A percentile compares a stretch with the other conserved stretches of the same genome.
These are phyloP conservation scores for Eupithecia inturbata DNA, from an alignment of 2,888 invertebrate species.

Conservation along the genomic window DNA sequence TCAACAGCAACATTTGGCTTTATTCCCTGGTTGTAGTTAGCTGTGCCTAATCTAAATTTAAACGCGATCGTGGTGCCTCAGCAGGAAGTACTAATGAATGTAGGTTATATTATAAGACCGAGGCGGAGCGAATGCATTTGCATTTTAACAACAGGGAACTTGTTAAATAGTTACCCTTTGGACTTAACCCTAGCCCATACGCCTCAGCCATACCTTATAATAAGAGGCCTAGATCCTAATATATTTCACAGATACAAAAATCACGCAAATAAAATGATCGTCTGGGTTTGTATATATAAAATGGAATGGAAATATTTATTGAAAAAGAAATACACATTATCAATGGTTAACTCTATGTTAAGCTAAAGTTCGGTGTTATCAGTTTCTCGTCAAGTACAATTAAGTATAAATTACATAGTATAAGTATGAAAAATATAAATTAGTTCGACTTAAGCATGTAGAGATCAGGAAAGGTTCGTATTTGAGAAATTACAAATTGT, in stretches of 20 bases:
- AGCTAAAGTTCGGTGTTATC: too few species aligned
- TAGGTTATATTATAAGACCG: constrained; percentile 46
- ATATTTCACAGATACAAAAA: background rate
- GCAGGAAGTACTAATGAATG: constrained; percentile 43
- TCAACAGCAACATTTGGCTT: background rate
- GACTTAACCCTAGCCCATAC: background rate
- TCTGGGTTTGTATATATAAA: constrained; percentile 1
- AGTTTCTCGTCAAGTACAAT: too few species aligned
- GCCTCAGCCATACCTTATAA: background rate
- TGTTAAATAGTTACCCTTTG: background rate
- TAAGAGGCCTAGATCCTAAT: background rate
- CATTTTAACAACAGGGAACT: constrained; percentile 33
- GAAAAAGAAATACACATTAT: too few species aligned
- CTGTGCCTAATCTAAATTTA: constrained; percentile 28
- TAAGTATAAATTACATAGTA: too few species aligned
- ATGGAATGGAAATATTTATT: too few species aligned
- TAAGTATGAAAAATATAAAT: too few species aligned
- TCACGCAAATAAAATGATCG: background rate
- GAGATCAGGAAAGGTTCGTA: too few species aligned
- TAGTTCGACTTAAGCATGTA: too few species aligned
- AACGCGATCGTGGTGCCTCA: constrained; percentile 24
- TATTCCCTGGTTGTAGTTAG: constrained; percentile 16
- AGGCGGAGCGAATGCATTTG: constrained; percentile 41
- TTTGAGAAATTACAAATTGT: too few species aligned
- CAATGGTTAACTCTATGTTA: too few species aligned